Evolutionary conservation across 2,797 vertebrate genomes (phyloP).

Genomic region (Pagetopsis macropterus): DNA sequence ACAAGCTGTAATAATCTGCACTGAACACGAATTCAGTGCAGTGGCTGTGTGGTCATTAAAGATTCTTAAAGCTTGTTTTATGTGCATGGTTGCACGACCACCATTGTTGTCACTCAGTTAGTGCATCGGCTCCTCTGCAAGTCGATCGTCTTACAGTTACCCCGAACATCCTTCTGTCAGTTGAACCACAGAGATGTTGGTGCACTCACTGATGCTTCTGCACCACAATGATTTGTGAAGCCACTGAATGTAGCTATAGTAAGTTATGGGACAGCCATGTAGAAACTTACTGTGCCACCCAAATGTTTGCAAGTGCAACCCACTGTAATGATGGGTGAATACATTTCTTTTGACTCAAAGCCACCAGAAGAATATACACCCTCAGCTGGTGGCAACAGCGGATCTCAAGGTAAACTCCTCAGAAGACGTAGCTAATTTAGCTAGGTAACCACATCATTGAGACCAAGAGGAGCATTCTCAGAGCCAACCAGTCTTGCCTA

Average conservation of each 20-base stretch:
- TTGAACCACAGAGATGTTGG: conserved; percentile 5
- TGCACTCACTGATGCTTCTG: background rate
- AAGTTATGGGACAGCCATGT: background rate
- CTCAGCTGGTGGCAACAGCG: background rate
- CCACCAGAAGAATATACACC: background rate
- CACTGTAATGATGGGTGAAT: conserved; percentile 6
- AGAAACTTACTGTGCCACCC: too few relatives aligned
- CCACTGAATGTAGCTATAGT: background rate
- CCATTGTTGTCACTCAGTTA: background rate
- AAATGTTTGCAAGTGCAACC: background rate
- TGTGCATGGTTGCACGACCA: background rate
- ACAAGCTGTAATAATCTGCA: too few relatives aligned
- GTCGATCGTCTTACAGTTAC: background rate
- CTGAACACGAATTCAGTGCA: too few relatives aligned
- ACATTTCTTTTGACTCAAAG: background rate
- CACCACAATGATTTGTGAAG: background rate
- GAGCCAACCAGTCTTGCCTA: background rate
- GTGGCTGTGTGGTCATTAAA: too few relatives aligned
- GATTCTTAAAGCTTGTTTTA: background rate
- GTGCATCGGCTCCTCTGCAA: background rate
- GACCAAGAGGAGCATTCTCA: background rate
- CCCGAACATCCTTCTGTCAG: background rate
- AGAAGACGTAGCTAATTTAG: background rate
- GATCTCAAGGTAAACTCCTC: background rate
- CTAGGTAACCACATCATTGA: too few relatives aligned